phyloP scores from a whole-genome alignment of 2,888 invertebrate genomes.

The Napeogenes inachia region DNA sequence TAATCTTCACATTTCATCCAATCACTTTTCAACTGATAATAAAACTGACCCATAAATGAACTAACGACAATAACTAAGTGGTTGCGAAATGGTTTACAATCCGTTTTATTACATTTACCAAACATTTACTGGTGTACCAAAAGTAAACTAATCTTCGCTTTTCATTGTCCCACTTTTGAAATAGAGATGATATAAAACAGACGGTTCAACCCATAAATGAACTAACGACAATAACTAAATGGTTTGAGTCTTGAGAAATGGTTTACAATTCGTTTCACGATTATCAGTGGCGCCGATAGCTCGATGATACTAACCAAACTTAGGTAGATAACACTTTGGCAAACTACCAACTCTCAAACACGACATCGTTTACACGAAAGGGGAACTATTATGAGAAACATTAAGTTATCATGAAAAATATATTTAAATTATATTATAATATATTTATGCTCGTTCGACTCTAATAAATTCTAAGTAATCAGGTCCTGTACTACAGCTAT shows the following conservation, averaged over 20 bases:
- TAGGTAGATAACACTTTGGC: conserved; percentile 40
- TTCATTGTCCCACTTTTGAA: too few species aligned
- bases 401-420: too few species aligned
- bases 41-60: too few species aligned
- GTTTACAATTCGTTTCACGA: conserved; percentile 16
- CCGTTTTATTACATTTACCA: neutral
- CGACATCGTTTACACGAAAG: conserved; percentile 42
- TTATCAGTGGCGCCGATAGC: conserved; percentile 21
- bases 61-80: conserved; percentile 13
- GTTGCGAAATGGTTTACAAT: conserved; percentile 14
- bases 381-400: conserved; percentile 30
- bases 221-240: conserved; percentile 12
- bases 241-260: conserved; percentile 4
- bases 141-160: too few species aligned
- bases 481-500: neutral
- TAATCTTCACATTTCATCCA: too few species aligned
- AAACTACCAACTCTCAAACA: conserved; percentile 34
- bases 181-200: too few species aligned
- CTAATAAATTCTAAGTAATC: too few species aligned
- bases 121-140: too few species aligned
- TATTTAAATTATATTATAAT: too few species aligned
- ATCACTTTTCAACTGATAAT: too few species aligned
- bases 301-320: conserved; percentile 29
- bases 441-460: too few species aligned
- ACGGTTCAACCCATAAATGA: too few species aligned